Percentiles rank a stretch among this genome's conserved stretches.
These are phyloP conservation scores for Cremastinae sp. DNA, from an alignment of 2,888 invertebrate species.

Conservation along the genomic window DNA sequence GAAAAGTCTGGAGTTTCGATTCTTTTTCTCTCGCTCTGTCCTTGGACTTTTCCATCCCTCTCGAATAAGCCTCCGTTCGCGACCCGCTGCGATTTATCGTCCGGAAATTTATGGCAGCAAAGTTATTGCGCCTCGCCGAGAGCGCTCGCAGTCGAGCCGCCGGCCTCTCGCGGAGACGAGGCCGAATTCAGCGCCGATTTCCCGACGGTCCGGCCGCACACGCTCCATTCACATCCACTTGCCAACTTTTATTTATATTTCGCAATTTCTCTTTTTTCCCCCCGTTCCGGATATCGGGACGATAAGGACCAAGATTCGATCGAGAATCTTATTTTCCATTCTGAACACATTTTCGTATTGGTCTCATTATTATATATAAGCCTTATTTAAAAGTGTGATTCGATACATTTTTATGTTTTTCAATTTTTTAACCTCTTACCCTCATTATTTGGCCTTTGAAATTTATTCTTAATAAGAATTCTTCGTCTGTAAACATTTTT, in stretches of 20 bases:
- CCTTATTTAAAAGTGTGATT: too few relatives aligned
- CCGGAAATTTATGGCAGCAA: slow-evolving; percentile 64
- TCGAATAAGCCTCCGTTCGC: slow-evolving; percentile 28
- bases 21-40: slow-evolving; percentile 13
- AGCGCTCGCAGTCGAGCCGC: slow-evolving; percentile 23
- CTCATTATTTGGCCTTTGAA: too few relatives aligned
- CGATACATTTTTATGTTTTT: too few relatives aligned
- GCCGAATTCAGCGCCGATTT: slow-evolving; percentile 39
- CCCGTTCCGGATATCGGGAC: slow-evolving; percentile 2
- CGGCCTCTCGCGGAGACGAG: neutral
- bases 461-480: too few relatives aligned
- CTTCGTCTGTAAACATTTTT: too few relatives aligned
- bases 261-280: neutral
- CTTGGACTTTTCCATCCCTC: slow-evolving; percentile 8
- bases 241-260: slow-evolving; percentile 3
- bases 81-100: slow-evolving; percentile 62
- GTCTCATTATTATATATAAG: too few relatives aligned
- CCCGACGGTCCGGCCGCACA: slow-evolving; percentile 60
- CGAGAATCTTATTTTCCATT: too few relatives aligned
- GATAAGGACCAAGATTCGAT: slow-evolving; percentile 12
- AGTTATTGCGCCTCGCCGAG: slow-evolving; percentile 68
- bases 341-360: too few relatives aligned
- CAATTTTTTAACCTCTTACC: too few relatives aligned
- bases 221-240: slow-evolving; percentile 34
- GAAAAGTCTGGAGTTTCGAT: slow-evolving; percentile 26